phyloP scores from a whole-genome alignment of 2,888 invertebrate genomes.

The Drosophila kanekoi region DNA sequence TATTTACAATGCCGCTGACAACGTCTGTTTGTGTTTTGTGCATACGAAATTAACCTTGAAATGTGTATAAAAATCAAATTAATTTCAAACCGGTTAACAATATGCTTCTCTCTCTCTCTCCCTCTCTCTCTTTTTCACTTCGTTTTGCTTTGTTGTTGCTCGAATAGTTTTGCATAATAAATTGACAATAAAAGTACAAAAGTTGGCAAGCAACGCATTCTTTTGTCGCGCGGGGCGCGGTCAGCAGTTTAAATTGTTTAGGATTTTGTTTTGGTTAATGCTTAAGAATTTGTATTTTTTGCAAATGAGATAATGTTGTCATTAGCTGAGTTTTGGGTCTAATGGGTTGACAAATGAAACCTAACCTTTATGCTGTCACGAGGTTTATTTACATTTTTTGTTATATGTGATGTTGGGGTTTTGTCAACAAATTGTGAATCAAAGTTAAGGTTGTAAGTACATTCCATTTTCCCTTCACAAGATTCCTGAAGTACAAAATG shows the following conservation, averaged over 20 bases:
- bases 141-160: constrained; percentile 29
- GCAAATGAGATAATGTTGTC: constrained; percentile 13
- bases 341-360: constrained; percentile 15
- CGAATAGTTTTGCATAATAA: constrained; percentile 49
- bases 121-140: constrained; percentile 21
- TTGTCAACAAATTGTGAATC: background rate
- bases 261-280: background rate
- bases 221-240: background rate
- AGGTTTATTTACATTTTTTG: background rate
- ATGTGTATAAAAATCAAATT: constrained; percentile 47
- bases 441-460: background rate
- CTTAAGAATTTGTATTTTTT: constrained; percentile 10
- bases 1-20: constrained; percentile 53
- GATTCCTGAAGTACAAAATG: too few species aligned
- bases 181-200: constrained; percentile 29
- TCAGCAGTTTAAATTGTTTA: constrained; percentile 11
- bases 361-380: background rate
- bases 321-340: constrained; percentile 1
- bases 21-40: constrained; percentile 45
- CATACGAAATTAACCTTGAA: constrained; percentile 69
- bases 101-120: constrained; percentile 14
- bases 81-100: constrained; percentile 67
- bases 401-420: background rate
- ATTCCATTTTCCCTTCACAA: too few species aligned
- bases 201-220: constrained; percentile 39